Base-by-base conservation (phyloP, 1,140 invertebrate species). In the Chionoecetes opilio region DNA sequence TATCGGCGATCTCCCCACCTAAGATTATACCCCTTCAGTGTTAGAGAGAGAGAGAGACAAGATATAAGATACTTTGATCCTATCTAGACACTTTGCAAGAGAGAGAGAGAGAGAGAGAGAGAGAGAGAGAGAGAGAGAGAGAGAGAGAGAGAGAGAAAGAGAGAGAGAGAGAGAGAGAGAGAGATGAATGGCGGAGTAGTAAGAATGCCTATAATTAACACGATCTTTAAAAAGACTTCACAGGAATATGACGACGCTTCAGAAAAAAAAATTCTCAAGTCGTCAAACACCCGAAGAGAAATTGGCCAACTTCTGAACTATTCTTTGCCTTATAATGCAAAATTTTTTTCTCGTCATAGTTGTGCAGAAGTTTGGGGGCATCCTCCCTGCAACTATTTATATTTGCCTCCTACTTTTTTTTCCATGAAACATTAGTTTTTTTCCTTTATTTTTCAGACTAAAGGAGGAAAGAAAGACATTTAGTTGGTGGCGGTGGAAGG, bases 71-170 rank as follows among this genome's bases (percentile, higher is more conserved):
- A n/a, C n/a, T n/a, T n/a, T n/a, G n/a, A n/a, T n/a, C n/a, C n/a
- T n/a, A n/a, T n/a, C n/a, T n/a, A n/a, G n/a, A n/a, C n/a, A n/a
- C n/a, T n/a, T n/a, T n/a, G n/a, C n/a, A 26, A 75, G 63, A 75
- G 63, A 75, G 63, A 75, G 63, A 75, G 63, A 75, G 63, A 75
- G 63, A 75, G 63, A 75, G 63, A 75, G 63, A 75, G 63, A 75
- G 63, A 75, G 63, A 75, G 63, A 75, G 63, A 75, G 63, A 75
- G 63, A 75, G 63, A 75, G 63, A 75, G 63, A 75, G 63, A 75
- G 63, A 75, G 63, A 75, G 63, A 75, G 63, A 75, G 63, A 75
- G 63, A 75, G 63, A 75, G 63, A 75, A 26, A 75, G 63, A 75
- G 63, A 75, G 63, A 75, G 63, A 75, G 63, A 75, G 63, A 75